Evolutionary conservation across 1,140 invertebrate genomes (phyloP).

Genomic region (Pteromalus puparum): DNA sequence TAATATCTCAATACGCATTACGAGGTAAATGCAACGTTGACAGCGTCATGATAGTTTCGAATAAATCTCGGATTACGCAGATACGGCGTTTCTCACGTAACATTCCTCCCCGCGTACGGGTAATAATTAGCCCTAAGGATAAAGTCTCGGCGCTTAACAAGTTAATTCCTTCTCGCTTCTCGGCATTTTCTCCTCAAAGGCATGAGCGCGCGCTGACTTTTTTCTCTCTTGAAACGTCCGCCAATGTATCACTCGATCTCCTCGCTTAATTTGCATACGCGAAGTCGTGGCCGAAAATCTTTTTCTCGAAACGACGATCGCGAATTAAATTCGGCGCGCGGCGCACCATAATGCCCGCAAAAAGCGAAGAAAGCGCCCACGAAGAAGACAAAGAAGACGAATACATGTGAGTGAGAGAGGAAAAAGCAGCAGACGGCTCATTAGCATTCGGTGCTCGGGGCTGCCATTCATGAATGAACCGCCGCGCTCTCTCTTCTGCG

Average conservation of each 20-base stretch:
- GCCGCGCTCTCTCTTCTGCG: slow-evolving; percentile 50
- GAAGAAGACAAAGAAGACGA: not conserved
- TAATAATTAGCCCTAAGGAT: slow-evolving; percentile 1
- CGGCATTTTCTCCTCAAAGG: not conserved
- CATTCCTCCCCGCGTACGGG: not conserved
- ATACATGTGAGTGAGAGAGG: not conserved
- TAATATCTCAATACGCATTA: no score
- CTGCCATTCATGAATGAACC: slow-evolving; percentile 66
- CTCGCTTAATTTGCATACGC: no score
- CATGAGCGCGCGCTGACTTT: not conserved
- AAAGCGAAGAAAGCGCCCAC: not conserved
- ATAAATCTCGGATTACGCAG: not conserved
- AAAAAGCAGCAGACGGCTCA: slow-evolving; percentile 55
- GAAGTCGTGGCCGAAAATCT: no score
- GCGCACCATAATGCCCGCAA: not conserved
- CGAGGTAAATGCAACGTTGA: not conserved
- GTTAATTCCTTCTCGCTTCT: not conserved
- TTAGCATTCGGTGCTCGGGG: slow-evolving; percentile 66
- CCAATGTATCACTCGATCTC: not conserved
- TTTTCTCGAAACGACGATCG: no score
- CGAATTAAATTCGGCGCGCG: not conserved
- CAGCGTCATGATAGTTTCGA: not conserved
- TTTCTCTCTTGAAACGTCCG: not conserved
- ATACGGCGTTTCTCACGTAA: not conserved
- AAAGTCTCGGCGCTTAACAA: not conserved